Percentiles rank a stretch among this genome's conserved stretches.
These are phyloP conservation scores for Pentamera pediparva DNA, from an alignment of 53 echinoderm and acorn worm genomes.

Conservation along the genomic window DNA sequence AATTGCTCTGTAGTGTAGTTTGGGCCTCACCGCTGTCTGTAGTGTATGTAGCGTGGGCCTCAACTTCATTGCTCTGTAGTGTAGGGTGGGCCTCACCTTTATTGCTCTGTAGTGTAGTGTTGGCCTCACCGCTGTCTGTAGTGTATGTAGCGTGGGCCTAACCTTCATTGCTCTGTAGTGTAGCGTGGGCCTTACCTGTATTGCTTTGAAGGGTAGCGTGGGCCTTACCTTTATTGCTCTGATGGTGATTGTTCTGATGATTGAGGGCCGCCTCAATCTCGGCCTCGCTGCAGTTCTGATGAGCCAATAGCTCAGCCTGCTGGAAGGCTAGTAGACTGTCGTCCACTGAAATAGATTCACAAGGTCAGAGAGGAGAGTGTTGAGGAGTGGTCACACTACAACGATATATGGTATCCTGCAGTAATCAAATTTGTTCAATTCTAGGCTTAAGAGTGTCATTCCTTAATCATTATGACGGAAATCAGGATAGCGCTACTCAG, in stretches of 20 bases:
- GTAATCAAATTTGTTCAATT: too few relatives aligned
- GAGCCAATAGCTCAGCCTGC: conserved; percentile 72
- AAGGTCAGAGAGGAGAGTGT: background rate
- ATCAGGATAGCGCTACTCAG: too few relatives aligned
- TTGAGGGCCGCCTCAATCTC: conserved; percentile 81
- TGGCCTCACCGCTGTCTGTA: too few relatives aligned
- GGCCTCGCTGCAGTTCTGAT: conserved; percentile 68
- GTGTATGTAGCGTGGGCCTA: too few relatives aligned
- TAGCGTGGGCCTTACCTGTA: background rate
- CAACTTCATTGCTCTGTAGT: too few relatives aligned
- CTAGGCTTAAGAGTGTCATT: too few relatives aligned
- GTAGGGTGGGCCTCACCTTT: too few relatives aligned
- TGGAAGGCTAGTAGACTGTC: conserved; percentile 86
- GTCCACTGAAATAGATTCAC: conserved; percentile 46
- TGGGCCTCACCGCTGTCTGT: background rate
- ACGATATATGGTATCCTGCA: background rate
- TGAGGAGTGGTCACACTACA: background rate
- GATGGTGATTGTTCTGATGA: conserved; percentile 25
- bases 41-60: too few relatives aligned
- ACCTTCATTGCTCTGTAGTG: too few relatives aligned
- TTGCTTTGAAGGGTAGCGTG: background rate
- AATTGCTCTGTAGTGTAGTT: background rate
- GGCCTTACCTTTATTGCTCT: conserved; percentile 4
- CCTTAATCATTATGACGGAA: too few relatives aligned
- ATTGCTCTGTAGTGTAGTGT: too few relatives aligned